phyloP scores from a whole-genome alignment of 2,113 vertebrate genomes.

The Colossoma macropomum region DNA sequence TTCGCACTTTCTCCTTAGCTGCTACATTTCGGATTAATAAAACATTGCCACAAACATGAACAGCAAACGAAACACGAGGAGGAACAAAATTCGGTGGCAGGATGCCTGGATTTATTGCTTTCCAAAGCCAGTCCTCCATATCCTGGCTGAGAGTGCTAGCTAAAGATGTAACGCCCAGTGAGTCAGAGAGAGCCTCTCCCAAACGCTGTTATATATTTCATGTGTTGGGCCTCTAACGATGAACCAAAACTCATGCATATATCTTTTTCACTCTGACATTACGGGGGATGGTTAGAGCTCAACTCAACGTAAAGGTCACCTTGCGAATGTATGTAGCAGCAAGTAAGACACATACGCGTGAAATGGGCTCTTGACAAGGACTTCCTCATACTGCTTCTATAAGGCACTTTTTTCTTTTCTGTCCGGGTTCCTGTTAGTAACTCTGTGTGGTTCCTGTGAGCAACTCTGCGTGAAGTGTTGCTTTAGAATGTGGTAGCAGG shows the following conservation, averaged over 20 bases:
- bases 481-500: neutral
- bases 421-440: neutral
- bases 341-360: neutral
- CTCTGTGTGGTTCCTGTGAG: neutral
- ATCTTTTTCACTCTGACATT: no score
- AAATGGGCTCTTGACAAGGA: neutral
- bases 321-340: neutral
- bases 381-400: neutral
- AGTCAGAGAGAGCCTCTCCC: neutral
- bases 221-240: neutral
- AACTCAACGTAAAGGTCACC: neutral
- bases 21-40: slow-evolving; percentile 24
- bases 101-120: slow-evolving; percentile 1
- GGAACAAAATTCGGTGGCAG: slow-evolving; percentile 19
- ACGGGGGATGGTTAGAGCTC: neutral
- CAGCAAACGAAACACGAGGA: slow-evolving; percentile 26
- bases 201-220: neutral
- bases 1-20: neutral
- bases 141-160: neutral
- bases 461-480: neutral
- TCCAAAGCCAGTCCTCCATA: neutral
- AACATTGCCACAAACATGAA: slow-evolving; percentile 23
- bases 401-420: neutral
- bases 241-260: no score
- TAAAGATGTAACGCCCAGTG: neutral